Evolutionary conservation across 2,113 vertebrate species (phyloP).

Genomic region (Ailuropoda melanoleuca): DNA sequence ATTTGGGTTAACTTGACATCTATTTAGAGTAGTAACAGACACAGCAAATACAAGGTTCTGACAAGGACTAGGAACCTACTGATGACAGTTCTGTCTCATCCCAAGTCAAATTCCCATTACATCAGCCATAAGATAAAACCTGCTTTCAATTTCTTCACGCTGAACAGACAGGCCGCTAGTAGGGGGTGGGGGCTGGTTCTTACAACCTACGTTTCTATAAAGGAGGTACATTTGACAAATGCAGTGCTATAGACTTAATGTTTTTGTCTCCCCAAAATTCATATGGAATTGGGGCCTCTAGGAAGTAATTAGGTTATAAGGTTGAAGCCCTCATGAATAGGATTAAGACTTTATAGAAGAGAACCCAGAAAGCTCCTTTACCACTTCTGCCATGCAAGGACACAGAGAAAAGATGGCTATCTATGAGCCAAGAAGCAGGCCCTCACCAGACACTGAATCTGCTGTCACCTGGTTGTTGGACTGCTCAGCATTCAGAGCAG

Average conservation of each 20-base stretch:
- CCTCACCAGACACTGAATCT: neutral
- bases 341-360: neutral
- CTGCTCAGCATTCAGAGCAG: neutral
- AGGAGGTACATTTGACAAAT: neutral
- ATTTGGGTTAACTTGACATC: slow-evolving; percentile 21
- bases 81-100: neutral
- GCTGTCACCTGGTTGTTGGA: neutral
- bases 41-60: slow-evolving; percentile 31
- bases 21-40: slow-evolving; percentile 34
- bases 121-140: neutral
- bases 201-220: neutral
- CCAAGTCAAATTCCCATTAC: neutral
- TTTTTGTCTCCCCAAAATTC: neutral
- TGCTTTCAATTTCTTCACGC: neutral
- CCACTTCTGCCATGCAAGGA: neutral
- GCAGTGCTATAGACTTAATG: neutral
- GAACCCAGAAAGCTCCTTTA: neutral
- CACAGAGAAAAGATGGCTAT: neutral
- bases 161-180: neutral
- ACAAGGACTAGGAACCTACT: neutral
- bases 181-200: neutral
- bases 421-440: neutral
- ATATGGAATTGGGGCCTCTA: neutral
- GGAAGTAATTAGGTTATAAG: neutral
- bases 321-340: neutral